phyloP scores from a whole-genome alignment of 2,888 invertebrate genomes.

The Ochropacha duplaris region DNA sequence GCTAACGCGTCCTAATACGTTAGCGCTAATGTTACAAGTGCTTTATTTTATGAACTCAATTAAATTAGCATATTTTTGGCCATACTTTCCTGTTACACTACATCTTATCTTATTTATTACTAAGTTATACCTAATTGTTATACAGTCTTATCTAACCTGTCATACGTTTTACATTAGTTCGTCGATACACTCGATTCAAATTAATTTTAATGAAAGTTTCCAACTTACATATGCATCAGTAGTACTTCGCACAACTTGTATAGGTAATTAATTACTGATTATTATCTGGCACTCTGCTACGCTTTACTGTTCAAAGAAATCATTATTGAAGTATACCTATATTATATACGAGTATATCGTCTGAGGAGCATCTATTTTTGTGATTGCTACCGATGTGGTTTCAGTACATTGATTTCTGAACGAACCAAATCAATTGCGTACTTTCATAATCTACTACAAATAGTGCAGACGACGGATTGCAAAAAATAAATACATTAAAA shows the following conservation, averaged over 20 bases:
- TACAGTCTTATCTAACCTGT: background rate
- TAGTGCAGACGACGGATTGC: no score
- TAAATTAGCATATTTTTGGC: background rate
- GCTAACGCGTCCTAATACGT: background rate
- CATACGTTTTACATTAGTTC: background rate
- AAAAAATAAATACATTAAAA: no score
- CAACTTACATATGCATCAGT: background rate
- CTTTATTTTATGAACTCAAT: background rate
- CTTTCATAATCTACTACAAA: no score
- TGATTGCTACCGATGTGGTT: no score
- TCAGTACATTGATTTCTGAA: no score
- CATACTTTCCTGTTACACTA: background rate
- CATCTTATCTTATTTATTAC: background rate
- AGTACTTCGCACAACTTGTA: background rate
- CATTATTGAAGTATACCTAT: background rate
- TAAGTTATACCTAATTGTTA: background rate
- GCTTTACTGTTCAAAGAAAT: no score
- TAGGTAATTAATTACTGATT: no score
- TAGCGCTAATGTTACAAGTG: background rate
- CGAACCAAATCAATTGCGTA: no score
- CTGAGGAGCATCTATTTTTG: no score
- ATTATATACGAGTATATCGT: background rate
- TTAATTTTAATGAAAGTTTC: background rate
- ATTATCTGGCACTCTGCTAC: background rate
- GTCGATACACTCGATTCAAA: background rate